Conservation (phyloP, 2,113 vertebrate genomes). For the Anolis carolinensis region DNA sequence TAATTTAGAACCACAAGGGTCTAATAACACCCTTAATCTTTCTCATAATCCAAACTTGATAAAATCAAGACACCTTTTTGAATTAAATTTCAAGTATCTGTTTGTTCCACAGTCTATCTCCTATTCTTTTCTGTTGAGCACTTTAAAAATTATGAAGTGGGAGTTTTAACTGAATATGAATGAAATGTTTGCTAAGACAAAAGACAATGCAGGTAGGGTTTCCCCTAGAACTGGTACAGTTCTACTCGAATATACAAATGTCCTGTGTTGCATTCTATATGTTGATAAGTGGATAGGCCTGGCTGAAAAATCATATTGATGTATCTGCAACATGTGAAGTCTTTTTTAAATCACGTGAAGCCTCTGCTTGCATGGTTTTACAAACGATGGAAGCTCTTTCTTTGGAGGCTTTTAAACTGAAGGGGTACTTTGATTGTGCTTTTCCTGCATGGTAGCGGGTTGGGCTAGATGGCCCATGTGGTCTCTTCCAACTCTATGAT, state of each 20-base stretch:
- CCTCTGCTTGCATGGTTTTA: not conserved
- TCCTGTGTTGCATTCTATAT: not conserved
- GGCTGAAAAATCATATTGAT: not conserved
- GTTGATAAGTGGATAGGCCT: not conserved
- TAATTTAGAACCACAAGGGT: not conserved
- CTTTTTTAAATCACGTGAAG: not conserved
- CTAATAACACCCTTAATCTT: not conserved
- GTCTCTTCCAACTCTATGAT: too few relatives aligned
- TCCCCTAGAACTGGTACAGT: not conserved
- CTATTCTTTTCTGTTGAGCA: not conserved
- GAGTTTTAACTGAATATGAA: not conserved
- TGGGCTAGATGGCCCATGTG: too few relatives aligned
- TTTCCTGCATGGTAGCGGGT: too few relatives aligned
- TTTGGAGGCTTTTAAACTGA: too few relatives aligned
- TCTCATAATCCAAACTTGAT: not conserved
- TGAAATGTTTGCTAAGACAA: not conserved
- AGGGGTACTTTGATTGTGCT: too few relatives aligned
- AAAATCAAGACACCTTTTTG: not conserved
- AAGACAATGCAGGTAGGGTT: not conserved
- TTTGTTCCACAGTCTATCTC: not conserved
- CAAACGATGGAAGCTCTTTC: not conserved
- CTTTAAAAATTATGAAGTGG: not conserved
- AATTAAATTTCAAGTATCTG: not conserved
- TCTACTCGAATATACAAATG: not conserved
- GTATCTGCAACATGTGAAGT: not conserved